Evolutionary conservation across 2,888 invertebrate genomes (phyloP).

Genomic region (Cheilosia pagana): DNA sequence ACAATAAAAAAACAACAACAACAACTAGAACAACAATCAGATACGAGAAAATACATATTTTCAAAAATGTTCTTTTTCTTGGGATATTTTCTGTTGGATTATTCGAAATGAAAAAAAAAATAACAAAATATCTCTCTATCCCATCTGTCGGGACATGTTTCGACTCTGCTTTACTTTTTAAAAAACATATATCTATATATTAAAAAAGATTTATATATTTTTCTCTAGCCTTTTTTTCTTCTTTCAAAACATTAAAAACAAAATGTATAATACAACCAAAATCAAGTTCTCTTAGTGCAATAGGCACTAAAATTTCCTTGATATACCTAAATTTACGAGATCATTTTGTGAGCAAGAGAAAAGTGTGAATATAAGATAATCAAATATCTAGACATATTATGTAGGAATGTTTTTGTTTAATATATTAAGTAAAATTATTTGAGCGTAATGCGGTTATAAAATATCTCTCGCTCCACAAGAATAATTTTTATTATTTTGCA

Average conservation of each 20-base stretch:
- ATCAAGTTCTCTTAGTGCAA: slow-evolving; percentile 33
- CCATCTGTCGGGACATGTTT: slow-evolving; percentile 24
- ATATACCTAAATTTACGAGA: slow-evolving; percentile 27
- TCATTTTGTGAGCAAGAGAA: slow-evolving; percentile 23
- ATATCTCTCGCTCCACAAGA: background rate
- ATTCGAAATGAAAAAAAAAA: slow-evolving; percentile 25
- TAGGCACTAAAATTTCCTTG: slow-evolving; percentile 40
- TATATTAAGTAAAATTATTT: slow-evolving; percentile 7
- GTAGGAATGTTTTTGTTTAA: background rate
- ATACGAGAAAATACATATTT: slow-evolving; percentile 44
- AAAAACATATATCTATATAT: slow-evolving; percentile 20
- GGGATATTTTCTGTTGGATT: slow-evolving; percentile 25
- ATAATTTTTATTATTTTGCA: slow-evolving; percentile 4
- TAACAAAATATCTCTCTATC: slow-evolving; percentile 37
- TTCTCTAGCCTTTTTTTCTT: slow-evolving; percentile 43
- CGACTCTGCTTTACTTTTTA: slow-evolving; percentile 46
- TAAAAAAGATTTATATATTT: slow-evolving; percentile 25
- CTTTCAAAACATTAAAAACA: slow-evolving; percentile 9
- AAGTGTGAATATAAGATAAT: slow-evolving; percentile 22
- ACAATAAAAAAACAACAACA: slow-evolving; percentile 32
- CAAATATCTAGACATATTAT: background rate
- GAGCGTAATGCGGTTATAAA: slow-evolving; percentile 27
- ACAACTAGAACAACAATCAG: slow-evolving; percentile 8
- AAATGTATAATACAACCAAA: background rate
- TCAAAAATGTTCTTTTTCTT: slow-evolving; percentile 32